Conservation (phyloP, 2,888 invertebrate genomes). For the Meiosimyza platycephala region DNA sequence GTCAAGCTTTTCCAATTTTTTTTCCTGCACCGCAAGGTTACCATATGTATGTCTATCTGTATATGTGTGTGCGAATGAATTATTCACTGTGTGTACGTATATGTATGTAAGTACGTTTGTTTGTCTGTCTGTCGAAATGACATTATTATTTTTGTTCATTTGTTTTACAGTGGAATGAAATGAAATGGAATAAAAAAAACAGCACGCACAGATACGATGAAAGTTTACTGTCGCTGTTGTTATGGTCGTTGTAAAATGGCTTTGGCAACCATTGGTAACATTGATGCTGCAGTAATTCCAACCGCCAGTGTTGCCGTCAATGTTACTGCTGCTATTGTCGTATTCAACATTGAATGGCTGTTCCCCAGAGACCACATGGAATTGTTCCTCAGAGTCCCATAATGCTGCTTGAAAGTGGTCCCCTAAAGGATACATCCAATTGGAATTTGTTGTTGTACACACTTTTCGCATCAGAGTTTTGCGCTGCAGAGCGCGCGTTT, state of each 20-base stretch:
- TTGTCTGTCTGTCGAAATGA: constrained; percentile 18
- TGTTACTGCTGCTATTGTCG: constrained; percentile 25
- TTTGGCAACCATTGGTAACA: constrained; percentile 8
- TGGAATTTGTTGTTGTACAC: constrained; percentile 57
- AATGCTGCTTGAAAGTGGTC: constrained; percentile 62
- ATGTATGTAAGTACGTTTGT: neutral
- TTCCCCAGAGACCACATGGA: constrained; percentile 60
- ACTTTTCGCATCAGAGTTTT: constrained; percentile 45
- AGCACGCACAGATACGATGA: neutral
- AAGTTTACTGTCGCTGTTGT: neutral
- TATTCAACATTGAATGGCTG: constrained; percentile 41
- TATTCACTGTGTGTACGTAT: constrained; percentile 3
- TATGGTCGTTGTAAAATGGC: constrained; percentile 1
- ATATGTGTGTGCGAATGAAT: constrained; percentile 9
- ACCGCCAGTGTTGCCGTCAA: neutral
- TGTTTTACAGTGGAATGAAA: constrained; percentile 19
- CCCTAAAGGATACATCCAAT: constrained; percentile 65
- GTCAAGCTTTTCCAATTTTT: constrained; percentile 4
- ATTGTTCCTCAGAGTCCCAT: constrained; percentile 68
- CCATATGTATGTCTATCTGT: neutral
- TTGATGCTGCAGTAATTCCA: neutral
- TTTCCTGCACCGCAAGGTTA: neutral
- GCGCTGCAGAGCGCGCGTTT: neutral
- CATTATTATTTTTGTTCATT: constrained; percentile 28
- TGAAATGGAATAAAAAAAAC: constrained; percentile 3